Base-by-base conservation (phyloP, 2,797 vertebrate species). In the Darevskia nairensis region DNA sequence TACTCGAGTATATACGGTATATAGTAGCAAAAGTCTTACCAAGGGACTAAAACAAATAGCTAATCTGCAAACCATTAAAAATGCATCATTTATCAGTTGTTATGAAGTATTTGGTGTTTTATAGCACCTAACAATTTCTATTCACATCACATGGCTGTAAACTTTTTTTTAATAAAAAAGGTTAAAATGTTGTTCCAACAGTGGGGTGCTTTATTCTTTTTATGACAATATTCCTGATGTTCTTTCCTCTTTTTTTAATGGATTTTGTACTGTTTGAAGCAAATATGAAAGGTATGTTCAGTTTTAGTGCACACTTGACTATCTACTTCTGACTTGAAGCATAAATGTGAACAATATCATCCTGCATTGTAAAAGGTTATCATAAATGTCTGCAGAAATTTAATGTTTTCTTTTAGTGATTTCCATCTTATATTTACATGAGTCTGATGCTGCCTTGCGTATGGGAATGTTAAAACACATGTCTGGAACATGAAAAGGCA, bases 11-110 rank as follows among this genome's bases (percentile, higher is more conserved):
- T n/a, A n/a, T n/a, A n/a, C n/a, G n/a, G n/a, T n/a, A 80, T 41
- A 75, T 89, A 93, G 76, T 72, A 91, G 86, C 8, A 32, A 91
- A 59, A 86, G 50, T 90, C 93, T 91, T 94, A 84, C 91, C 76
- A 92, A 92, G 93, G 95, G 87, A 23, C 84, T 95, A 68, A 96
- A 95, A 32, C 77, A 80, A 94, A 86, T 71, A 93, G 92, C 93
- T 93, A 95, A 95, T 94, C 91, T 92, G 90, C 94, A 91, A 96
- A 91, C 89, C 82, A 95, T 72, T 95, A 95, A 95, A 94, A 93
- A 92, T 41, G 90, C 84, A 84, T 84, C 86, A 85, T 95, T 95
- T 94, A 94, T 81, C 83, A 92, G 91, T 90, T 92, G 89, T 94
- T 95, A 93, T 66, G 89, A 94, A 93, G 93, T 91, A 81, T 90